These are phyloP conservation scores for Ramphastos sulfuratus DNA, from an alignment of 2,113 vertebrate genomes.

Conservation along the genomic window DNA sequence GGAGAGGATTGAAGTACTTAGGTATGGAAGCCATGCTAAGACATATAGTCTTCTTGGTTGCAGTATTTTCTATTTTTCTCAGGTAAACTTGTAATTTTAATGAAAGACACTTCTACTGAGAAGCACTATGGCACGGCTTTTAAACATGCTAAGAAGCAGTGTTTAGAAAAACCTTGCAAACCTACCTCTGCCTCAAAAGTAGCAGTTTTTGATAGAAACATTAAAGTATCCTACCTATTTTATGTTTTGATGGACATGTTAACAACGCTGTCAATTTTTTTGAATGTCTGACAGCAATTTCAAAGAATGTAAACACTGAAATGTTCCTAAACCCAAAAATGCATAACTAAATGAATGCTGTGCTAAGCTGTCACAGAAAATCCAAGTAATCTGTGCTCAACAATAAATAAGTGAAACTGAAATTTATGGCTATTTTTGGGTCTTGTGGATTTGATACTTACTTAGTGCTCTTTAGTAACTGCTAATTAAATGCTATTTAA, in stretches of 20 bases:
- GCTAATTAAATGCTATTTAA: too few species aligned
- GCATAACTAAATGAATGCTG: not conserved
- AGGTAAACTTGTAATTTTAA: not conserved
- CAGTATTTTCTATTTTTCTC: not conserved
- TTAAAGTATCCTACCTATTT: not conserved
- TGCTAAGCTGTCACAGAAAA: not conserved
- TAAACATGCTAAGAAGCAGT: not conserved
- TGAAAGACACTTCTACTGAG: not conserved
- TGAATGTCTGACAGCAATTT: not conserved
- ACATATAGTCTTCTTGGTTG: not conserved
- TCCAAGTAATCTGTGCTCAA: not conserved
- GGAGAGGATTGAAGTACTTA: not conserved
- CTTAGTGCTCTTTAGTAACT: not conserved
- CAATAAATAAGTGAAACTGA: not conserved
- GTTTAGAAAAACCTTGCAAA: not conserved
- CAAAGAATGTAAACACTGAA: not conserved
- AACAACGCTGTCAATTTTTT: not conserved
- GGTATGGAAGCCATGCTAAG: not conserved
- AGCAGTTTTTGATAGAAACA: not conserved
- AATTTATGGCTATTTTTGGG: not conserved
- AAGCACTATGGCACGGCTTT: not conserved
- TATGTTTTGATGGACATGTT: not conserved
- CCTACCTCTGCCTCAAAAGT: not conserved
- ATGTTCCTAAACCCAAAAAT: not conserved
- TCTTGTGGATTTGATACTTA: not conserved